Conservation (phyloP, 2,888 invertebrate genomes). For the Ypsolopha scabrella region DNA sequence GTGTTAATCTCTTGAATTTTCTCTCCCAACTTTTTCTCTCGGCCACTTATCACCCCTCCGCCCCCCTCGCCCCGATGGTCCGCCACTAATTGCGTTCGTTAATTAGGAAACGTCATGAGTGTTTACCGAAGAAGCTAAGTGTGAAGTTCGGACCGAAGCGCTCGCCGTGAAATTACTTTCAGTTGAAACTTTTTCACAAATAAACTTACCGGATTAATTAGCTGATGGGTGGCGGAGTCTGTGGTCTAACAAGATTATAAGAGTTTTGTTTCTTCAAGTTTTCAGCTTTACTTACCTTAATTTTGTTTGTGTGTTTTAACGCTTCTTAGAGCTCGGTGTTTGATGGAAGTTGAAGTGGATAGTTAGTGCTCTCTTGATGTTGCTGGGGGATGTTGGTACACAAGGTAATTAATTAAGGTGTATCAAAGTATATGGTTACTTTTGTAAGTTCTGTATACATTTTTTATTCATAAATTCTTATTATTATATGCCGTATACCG, state of each 20-base stretch:
- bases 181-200: conserved; percentile 49
- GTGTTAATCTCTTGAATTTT: conserved; percentile 57
- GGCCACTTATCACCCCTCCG: conserved; percentile 54
- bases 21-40: conserved; percentile 56
- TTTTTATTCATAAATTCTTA: too few relatives aligned
- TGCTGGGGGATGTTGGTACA: too few relatives aligned
- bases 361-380: too few relatives aligned
- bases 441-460: too few relatives aligned
- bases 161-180: conserved; percentile 63
- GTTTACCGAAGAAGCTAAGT: conserved; percentile 67
- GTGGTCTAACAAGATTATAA: conserved; percentile 65
- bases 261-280: conserved; percentile 62
- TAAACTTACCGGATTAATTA: conserved; percentile 51
- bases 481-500: too few relatives aligned
- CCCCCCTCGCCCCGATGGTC: conserved; percentile 27
- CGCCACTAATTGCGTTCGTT: conserved; percentile 70
- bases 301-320: conserved; percentile 45
- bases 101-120: conserved; percentile 71
- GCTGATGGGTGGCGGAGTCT: conserved; percentile 64
- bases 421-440: too few relatives aligned
- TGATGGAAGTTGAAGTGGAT: too few relatives aligned
- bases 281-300: conserved; percentile 59
- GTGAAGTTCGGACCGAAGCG: conserved; percentile 54
- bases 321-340: conserved; percentile 3
- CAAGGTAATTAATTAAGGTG: too few relatives aligned